A percentile compares a stretch with the other conserved stretches of the same genome.
These are phyloP conservation scores for Acanthacorydalis orientalis DNA, from an alignment of 2,888 invertebrate genomes.

Conservation along the genomic window DNA sequence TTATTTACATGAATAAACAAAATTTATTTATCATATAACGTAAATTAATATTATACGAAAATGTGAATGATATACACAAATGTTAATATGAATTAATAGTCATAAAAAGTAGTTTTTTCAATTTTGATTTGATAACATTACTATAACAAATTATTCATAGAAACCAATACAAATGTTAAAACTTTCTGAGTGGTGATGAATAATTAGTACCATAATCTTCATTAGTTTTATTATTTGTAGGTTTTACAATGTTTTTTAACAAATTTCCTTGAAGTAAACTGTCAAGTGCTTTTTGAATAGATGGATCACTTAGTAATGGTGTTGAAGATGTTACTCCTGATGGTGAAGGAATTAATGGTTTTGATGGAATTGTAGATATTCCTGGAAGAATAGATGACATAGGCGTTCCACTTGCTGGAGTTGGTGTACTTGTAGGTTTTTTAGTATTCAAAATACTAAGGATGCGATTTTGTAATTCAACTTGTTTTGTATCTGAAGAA, in stretches of 20 bases:
- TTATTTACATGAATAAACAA: no score
- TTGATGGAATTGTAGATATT: slow-evolving; percentile 12
- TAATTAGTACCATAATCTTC: slow-evolving; percentile 3
- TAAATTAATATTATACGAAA: neutral
- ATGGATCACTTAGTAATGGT: slow-evolving; percentile 55
- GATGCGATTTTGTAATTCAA: slow-evolving; percentile 60
- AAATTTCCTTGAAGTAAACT: slow-evolving; percentile 42
- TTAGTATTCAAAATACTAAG: slow-evolving; percentile 58
- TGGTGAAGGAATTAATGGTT: slow-evolving; percentile 14
- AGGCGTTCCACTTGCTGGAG: slow-evolving; percentile 16
- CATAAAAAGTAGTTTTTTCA: no score
- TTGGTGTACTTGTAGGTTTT: slow-evolving; percentile 18
- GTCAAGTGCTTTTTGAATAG: slow-evolving; percentile 64
- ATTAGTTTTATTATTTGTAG: neutral
- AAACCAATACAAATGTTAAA: neutral
- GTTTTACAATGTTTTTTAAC: slow-evolving; percentile 28
- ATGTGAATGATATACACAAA: neutral
- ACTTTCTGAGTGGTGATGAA: slow-evolving; percentile 3
- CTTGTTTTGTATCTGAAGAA: slow-evolving; percentile 34
- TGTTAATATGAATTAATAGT: no score
- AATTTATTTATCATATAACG: no score
- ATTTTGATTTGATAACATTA: neutral
- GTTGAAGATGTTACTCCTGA: slow-evolving; percentile 23
- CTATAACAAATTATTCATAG: neutral
- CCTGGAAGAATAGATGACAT: slow-evolving; percentile 20